These are phyloP conservation scores for Naso thynnoides DNA, from an alignment of 2,797 vertebrate genomes.

Conservation along the genomic window DNA sequence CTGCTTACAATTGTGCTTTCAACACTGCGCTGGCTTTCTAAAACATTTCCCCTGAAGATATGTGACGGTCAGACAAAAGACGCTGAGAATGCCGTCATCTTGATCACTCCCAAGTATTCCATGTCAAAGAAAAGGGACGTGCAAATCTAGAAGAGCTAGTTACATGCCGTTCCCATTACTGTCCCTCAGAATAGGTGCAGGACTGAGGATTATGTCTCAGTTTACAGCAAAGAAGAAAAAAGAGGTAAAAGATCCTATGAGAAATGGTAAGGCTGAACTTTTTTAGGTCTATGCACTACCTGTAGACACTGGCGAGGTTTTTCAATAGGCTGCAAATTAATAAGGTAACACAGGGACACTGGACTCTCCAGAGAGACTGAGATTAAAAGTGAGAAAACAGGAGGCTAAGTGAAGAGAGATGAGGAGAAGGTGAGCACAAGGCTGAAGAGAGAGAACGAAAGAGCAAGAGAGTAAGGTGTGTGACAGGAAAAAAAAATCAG, in stretches of 20 bases:
- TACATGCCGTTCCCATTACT: constrained; percentile 47
- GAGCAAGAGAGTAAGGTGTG: constrained; percentile 51
- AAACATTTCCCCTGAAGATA: constrained; percentile 58
- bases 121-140: constrained; percentile 49
- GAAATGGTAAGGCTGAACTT: constrained; percentile 47
- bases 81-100: constrained; percentile 39
- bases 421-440: constrained; percentile 30
- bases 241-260: constrained; percentile 25
- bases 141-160: constrained; percentile 60
- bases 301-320: constrained; percentile 66
- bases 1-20: constrained; percentile 48
- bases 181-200: constrained; percentile 48
- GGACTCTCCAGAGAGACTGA: constrained; percentile 62
- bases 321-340: constrained; percentile 73
- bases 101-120: constrained; percentile 44
- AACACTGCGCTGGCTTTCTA: constrained; percentile 30
- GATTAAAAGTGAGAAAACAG: constrained; percentile 69
- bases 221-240: constrained; percentile 52
- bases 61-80: constrained; percentile 57
- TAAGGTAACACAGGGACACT: constrained; percentile 62
- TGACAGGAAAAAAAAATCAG: constrained; percentile 70
- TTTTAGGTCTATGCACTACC: constrained; percentile 51
- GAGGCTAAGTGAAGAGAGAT: constrained; percentile 39
- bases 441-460: constrained; percentile 39
- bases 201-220: constrained; percentile 56